A percentile compares a stretch with the other conserved stretches of the same genome.
Conservation (phyloP, 2,797 vertebrate species). For the Luscinia megarhynchos region DNA sequence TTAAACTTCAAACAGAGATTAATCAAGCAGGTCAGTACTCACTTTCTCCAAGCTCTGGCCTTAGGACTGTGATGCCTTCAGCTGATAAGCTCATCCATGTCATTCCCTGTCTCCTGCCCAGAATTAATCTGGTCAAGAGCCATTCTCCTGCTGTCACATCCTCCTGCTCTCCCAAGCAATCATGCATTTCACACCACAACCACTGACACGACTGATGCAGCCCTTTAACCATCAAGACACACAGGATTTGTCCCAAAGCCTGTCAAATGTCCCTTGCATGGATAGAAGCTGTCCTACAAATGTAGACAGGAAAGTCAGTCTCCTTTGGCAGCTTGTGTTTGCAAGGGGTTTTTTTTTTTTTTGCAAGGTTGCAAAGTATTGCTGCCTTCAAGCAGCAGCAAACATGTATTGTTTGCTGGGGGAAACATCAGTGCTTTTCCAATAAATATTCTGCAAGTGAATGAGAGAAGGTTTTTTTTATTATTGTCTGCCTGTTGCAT, state of each 20-base stretch:
- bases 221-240: background rate
- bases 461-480: background rate
- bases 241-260: background rate
- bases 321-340: background rate
- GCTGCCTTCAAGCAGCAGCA: background rate
- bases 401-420: background rate
- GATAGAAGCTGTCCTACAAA: background rate
- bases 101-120: background rate
- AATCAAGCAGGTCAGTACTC: background rate
- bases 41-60: background rate
- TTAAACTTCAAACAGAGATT: background rate
- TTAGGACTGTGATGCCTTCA: background rate
- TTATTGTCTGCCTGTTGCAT: background rate
- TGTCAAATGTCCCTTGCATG: background rate
- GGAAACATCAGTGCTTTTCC: background rate
- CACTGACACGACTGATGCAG: background rate
- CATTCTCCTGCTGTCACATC: background rate
- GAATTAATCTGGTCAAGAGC: background rate
- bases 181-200: background rate
- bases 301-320: background rate
- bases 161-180: background rate
- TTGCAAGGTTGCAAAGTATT: background rate
- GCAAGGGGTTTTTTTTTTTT: background rate
- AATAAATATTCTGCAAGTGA: background rate
- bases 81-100: background rate